Conservation (phyloP, 2,797 vertebrate genomes). For the Microctenopoma stevenorrisi region DNA sequence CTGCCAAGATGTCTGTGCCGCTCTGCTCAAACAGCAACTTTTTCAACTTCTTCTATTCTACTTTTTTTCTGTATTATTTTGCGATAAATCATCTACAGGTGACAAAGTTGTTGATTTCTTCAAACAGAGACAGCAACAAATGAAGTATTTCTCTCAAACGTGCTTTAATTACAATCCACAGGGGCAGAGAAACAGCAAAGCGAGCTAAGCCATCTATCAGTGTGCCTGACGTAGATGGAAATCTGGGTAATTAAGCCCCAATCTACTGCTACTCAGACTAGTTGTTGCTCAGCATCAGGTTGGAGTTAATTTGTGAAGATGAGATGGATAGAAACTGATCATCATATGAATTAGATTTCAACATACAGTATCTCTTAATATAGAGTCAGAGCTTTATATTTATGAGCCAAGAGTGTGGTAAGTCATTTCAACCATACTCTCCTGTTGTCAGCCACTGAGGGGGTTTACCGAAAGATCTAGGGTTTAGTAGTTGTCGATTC, state of each 20-base stretch:
- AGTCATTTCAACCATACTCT: neutral
- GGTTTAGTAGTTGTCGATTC: constrained; percentile 14
- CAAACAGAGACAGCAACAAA: constrained; percentile 21
- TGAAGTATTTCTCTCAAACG: constrained; percentile 31
- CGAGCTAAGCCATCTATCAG: constrained; percentile 40
- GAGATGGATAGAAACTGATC: neutral
- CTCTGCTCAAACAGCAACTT: neutral
- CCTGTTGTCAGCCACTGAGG: constrained; percentile 14
- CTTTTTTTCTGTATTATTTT: neutral
- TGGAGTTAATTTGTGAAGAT: constrained; percentile 11
- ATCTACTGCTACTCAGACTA: constrained; percentile 21
- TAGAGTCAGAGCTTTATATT: no score
- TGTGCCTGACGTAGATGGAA: constrained; percentile 35
- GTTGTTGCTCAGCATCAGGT: constrained; percentile 32
- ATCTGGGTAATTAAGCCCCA: constrained; percentile 48
- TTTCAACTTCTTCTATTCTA: neutral
- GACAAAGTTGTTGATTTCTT: constrained; percentile 11
- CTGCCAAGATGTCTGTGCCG: neutral
- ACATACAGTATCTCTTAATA: neutral
- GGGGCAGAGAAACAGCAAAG: constrained; percentile 30
- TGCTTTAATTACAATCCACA: constrained; percentile 53
- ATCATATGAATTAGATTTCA: neutral
- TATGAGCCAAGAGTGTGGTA: no score
- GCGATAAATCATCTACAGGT: constrained; percentile 8
- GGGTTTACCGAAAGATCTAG: neutral